Percentiles rank a stretch among this genome's conserved stretches.
Evolutionary conservation across 2,797 vertebrate genomes (phyloP).

Genomic region (Chiroxiphia lanceolata): DNA sequence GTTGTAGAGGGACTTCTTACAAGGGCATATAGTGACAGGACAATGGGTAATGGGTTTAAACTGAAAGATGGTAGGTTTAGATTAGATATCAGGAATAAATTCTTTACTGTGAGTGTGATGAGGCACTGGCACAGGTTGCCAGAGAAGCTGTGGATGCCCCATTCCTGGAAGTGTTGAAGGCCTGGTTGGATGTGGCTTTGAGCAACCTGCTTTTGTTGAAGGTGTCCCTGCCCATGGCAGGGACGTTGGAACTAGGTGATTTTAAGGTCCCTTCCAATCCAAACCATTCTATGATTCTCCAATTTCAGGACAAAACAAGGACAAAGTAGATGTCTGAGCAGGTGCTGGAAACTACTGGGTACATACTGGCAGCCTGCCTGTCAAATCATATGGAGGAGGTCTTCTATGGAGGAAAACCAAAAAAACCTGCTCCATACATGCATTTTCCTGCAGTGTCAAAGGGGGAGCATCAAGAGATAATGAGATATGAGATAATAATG

Average conservation of each 20-base stretch:
- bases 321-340: not conserved
- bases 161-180: not conserved
- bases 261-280: not conserved
- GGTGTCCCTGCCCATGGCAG: rapidly evolving
- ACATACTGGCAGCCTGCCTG: not conserved
- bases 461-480: not conserved
- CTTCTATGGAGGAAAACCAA: not conserved
- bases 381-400: not conserved
- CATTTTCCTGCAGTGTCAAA: not conserved
- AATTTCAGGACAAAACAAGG: not conserved
- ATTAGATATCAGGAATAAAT: not conserved
- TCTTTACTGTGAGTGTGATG: not conserved
- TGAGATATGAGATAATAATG: not conserved
- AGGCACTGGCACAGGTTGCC: not conserved
- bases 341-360: not conserved
- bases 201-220: not conserved
- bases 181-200: not conserved
- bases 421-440: rapidly evolving
- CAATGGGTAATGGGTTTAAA: not conserved
- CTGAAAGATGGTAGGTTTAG: not conserved
- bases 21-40: not conserved
- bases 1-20: not conserved
- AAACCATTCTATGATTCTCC: not conserved
- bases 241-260: not conserved
- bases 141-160: not conserved